A percentile compares a stretch with the other conserved stretches of the same genome.
phyloP scores from a whole-genome alignment of 2,113 vertebrate genomes.

The Oryzias curvinotus region DNA sequence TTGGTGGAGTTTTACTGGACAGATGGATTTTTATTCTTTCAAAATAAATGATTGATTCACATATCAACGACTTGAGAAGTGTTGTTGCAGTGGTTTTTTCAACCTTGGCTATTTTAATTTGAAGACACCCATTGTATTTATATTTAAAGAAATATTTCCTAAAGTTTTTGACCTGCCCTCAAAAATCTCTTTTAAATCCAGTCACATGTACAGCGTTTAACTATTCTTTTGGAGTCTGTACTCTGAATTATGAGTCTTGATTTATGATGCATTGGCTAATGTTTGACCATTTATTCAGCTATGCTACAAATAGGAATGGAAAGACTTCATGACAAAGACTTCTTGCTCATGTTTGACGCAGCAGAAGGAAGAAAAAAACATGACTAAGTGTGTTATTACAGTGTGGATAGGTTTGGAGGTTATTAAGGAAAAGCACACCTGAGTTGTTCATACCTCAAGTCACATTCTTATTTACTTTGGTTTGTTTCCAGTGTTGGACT shows the following conservation, averaged over 20 bases:
- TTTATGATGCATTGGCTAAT: conserved; percentile 5
- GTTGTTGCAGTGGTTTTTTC: background rate
- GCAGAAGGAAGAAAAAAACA: background rate
- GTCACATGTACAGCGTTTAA: conserved; percentile 17
- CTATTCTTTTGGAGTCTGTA: conserved; percentile 4
- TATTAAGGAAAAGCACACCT: conserved; percentile 18
- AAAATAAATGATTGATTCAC: no score
- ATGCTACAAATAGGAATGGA: background rate
- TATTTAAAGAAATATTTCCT: conserved; percentile 18
- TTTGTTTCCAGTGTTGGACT: conserved; percentile 29
- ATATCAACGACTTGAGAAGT: no score
- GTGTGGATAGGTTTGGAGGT: background rate
- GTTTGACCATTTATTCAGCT: conserved; percentile 10
- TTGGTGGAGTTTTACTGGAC: no score
- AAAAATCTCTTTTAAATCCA: conserved; percentile 37
- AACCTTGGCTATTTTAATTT: conserved; percentile 26
- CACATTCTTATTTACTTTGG: conserved; percentile 39
- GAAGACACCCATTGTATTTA: conserved; percentile 28
- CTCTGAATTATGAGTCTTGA: conserved; percentile 29
- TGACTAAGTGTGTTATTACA: conserved; percentile 13
- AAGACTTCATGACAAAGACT: background rate
- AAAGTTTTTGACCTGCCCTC: conserved; percentile 15
- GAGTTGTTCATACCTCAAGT: conserved; percentile 32
- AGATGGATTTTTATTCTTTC: no score
- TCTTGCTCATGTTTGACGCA: conserved; percentile 5